Conservation (phyloP, 30 jellyfish, hydroid and myxozoan species). For the Aurelia aurita complex sp. Pacific region DNA sequence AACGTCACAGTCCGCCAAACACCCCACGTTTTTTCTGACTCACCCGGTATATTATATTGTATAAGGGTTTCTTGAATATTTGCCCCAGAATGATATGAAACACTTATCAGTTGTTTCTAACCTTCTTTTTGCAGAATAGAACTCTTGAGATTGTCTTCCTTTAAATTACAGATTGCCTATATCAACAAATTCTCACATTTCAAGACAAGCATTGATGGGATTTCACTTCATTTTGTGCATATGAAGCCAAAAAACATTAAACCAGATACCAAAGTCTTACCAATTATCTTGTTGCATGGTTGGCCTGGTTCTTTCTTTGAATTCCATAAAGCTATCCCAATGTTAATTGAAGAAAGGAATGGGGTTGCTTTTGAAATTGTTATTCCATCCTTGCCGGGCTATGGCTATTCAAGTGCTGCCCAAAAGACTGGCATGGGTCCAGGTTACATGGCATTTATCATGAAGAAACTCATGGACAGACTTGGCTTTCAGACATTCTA, state of each 20-base stretch:
- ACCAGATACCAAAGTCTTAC: conserved; percentile 45
- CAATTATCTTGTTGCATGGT: conserved; percentile 55
- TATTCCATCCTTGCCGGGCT: conserved; percentile 70
- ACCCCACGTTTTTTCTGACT: too few relatives aligned
- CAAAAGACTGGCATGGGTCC: conserved; percentile 54
- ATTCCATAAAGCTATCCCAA: conserved; percentile 65
- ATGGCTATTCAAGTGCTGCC: conserved; percentile 69
- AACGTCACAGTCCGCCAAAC: too few relatives aligned
- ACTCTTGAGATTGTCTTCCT: too few relatives aligned
- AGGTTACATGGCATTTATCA: conserved; percentile 29
- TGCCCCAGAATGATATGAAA: too few relatives aligned
- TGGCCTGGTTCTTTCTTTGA: conserved; percentile 83
- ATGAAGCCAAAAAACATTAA: conserved; percentile 53
- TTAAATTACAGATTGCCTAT: neutral
- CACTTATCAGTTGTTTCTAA: too few relatives aligned
- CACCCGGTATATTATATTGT: too few relatives aligned
- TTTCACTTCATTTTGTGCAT: conserved; percentile 58
- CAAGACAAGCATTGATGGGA: conserved; percentile 72
- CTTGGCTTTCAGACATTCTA: conserved; percentile 53
- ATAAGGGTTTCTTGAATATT: too few relatives aligned
- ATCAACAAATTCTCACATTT: conserved; percentile 57
- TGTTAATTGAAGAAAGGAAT: conserved; percentile 27
- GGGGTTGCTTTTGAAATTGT: conserved; percentile 64
- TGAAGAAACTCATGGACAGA: conserved; percentile 62
- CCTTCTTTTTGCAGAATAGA: too few relatives aligned